These are phyloP conservation scores for Andrena praecox DNA, from an alignment of 2,888 invertebrate species.

Conservation along the genomic window DNA sequence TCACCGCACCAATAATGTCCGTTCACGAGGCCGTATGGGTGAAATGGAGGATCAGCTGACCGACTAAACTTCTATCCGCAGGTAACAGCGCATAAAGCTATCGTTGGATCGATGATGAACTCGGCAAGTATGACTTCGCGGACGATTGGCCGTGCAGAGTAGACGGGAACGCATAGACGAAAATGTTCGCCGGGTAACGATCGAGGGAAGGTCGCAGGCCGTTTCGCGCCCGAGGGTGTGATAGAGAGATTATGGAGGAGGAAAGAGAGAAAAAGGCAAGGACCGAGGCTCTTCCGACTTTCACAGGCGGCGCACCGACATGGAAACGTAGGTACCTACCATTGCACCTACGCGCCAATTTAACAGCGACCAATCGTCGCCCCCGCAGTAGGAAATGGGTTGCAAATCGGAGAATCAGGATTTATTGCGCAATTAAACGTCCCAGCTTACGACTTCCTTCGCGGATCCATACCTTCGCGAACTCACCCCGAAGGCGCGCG, in stretches of 20 bases:
- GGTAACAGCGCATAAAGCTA: too few relatives aligned
- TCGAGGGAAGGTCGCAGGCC: slow-evolving; percentile 43
- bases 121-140: too few relatives aligned
- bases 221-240: slow-evolving; percentile 45
- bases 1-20: background rate
- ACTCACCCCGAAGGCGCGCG: slow-evolving; percentile 51
- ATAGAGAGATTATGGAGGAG: slow-evolving; percentile 33
- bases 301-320: slow-evolving; percentile 79
- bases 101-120: too few relatives aligned
- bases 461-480: slow-evolving; percentile 57
- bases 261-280: slow-evolving; percentile 59
- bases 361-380: slow-evolving; percentile 81
- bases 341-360: slow-evolving; percentile 81
- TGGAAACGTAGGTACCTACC: slow-evolving; percentile 74
- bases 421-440: slow-evolving; percentile 84
- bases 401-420: slow-evolving; percentile 84
- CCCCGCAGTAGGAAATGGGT: slow-evolving; percentile 84
- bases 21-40: background rate
- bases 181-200: background rate
- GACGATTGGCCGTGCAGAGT: background rate
- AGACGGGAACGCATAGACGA: slow-evolving; percentile 8
- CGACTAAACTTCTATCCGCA: background rate
- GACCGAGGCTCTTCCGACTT: slow-evolving; percentile 79
- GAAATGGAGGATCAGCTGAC: background rate
- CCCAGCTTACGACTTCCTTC: slow-evolving; percentile 79